Conservation (phyloP, 2,113 vertebrate species). For the Pantherophis guttatus region DNA sequence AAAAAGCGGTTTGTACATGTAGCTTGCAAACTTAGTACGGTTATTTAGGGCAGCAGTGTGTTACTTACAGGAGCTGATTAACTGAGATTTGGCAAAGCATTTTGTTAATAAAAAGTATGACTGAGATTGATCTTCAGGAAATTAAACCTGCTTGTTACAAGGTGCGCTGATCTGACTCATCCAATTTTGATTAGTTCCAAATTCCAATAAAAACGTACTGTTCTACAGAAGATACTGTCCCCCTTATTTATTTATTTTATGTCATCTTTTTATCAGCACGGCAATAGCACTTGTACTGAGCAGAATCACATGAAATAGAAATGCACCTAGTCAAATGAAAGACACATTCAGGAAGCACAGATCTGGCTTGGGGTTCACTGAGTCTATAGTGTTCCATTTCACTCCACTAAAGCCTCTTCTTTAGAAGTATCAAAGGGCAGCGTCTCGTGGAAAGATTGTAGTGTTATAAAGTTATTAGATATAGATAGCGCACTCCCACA, state of each 20-base stretch:
- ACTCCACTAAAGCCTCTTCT: background rate
- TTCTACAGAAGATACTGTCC: background rate
- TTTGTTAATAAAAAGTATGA: constrained; percentile 2
- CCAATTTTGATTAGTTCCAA: background rate
- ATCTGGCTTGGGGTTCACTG: background rate
- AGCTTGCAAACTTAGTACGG: background rate
- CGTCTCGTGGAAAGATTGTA: background rate
- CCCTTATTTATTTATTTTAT: background rate
- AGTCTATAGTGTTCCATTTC: background rate
- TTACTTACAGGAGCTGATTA: background rate
- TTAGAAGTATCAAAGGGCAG: background rate
- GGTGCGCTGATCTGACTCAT: background rate
- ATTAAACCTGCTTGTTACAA: background rate
- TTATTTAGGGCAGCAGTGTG: background rate
- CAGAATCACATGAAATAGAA: background rate
- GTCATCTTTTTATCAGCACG: background rate
- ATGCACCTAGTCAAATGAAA: background rate
- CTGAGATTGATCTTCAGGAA: background rate
- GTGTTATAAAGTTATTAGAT: background rate
- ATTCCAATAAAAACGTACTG: background rate
- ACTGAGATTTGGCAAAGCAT: background rate
- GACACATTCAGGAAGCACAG: background rate
- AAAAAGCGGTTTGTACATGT: background rate
- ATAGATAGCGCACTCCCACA: background rate
- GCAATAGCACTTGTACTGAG: background rate